These are phyloP conservation scores for Helicoverpa armigera DNA, from an alignment of 1,140 invertebrate species.

Conservation along the genomic window DNA sequence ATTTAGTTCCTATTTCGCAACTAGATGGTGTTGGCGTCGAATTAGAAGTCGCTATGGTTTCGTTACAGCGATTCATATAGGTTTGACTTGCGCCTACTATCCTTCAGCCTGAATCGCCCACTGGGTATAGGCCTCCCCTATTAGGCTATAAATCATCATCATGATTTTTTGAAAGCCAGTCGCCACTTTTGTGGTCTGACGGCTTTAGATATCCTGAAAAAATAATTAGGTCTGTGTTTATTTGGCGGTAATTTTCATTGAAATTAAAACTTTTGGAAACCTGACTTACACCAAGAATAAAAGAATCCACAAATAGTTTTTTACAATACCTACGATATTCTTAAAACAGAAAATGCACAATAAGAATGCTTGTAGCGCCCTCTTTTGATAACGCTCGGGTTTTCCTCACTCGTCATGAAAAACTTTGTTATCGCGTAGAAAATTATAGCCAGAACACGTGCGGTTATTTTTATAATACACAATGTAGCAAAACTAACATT, in stretches of 20 bases:
- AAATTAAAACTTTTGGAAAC: no score
- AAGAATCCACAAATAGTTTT: no score
- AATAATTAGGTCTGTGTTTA: no score
- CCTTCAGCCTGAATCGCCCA: slow-evolving; percentile 16
- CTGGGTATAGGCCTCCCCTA: slow-evolving; percentile 33
- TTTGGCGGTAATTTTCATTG: no score
- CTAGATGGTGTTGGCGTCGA: slow-evolving; percentile 26
- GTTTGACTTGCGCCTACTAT: neutral
- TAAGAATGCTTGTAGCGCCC: neutral
- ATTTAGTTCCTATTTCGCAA: neutral
- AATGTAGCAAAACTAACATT: no score
- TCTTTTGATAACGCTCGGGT: neutral
- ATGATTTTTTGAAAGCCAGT: slow-evolving; percentile 18
- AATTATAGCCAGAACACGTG: neutral
- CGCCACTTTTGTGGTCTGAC: neutral
- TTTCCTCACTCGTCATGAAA: neutral
- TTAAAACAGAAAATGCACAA: no score
- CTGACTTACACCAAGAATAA: no score
- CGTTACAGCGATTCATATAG: neutral
- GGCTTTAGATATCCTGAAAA: neutral
- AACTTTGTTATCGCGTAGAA: neutral
- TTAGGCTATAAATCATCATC: slow-evolving; percentile 33
- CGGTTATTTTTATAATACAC: neutral
- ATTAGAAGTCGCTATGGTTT: slow-evolving; percentile 35
- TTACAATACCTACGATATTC: no score